A percentile compares a stretch with the other conserved stretches of the same genome.
Evolutionary conservation across 1,140 invertebrate species (phyloP).

Genomic region (Aphidius ervi): DNA sequence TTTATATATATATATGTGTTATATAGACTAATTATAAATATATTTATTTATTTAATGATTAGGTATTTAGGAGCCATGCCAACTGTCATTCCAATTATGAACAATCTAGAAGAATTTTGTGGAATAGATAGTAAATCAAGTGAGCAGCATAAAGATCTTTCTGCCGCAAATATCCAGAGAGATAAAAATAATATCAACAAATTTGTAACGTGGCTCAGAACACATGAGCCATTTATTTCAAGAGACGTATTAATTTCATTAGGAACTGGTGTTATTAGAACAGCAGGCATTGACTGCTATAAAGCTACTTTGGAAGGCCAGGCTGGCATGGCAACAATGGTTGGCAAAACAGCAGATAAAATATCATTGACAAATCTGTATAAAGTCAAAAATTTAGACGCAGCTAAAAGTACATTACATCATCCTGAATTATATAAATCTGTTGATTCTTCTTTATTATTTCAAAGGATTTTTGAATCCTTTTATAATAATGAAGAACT

Average conservation of each 20-base stretch:
- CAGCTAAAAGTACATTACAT: slow-evolving; percentile 21
- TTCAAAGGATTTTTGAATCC: slow-evolving; percentile 38
- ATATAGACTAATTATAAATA: too few relatives aligned
- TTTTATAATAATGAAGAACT: slow-evolving; percentile 28
- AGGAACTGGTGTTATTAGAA: slow-evolving; percentile 39
- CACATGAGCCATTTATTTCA: slow-evolving; percentile 18
- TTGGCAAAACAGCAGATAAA: slow-evolving; percentile 19
- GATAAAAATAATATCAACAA: slow-evolving; percentile 13
- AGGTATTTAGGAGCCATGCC: slow-evolving; percentile 1
- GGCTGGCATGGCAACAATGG: slow-evolving; percentile 17
- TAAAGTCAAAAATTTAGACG: slow-evolving; percentile 20
- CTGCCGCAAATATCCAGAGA: background rate
- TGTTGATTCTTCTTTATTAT: slow-evolving; percentile 39
- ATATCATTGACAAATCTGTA: slow-evolving; percentile 13
- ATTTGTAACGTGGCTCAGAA: slow-evolving; percentile 8
- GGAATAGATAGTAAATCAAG: background rate
- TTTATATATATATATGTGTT: too few relatives aligned
- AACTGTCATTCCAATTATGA: background rate
- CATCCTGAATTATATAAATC: slow-evolving; percentile 20
- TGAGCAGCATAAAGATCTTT: slow-evolving; percentile 19
- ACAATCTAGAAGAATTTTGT: slow-evolving; percentile 15
- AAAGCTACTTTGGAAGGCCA: slow-evolving; percentile 39
- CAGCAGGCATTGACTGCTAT: slow-evolving; percentile 43
- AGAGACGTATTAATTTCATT: slow-evolving; percentile 37
- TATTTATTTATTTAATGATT: too few relatives aligned